Percentiles rank a stretch among this genome's conserved stretches.
Conservation (phyloP, 2,797 vertebrate species). For the Podarcis lilfordi region DNA sequence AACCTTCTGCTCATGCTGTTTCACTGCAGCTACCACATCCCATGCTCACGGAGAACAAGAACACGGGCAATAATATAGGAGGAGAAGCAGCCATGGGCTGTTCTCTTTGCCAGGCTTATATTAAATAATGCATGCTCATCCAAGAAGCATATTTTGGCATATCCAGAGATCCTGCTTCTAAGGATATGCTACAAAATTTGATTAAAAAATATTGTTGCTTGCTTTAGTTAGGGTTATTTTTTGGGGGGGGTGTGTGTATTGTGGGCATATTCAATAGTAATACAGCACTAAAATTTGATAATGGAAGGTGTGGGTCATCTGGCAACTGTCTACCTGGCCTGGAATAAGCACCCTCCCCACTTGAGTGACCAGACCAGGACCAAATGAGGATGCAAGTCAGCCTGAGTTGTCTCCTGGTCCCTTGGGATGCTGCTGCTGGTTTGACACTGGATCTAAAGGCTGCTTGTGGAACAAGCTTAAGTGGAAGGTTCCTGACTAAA, state of each 20-base stretch:
- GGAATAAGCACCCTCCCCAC: background rate
- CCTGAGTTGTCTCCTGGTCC: background rate
- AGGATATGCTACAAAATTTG: background rate
- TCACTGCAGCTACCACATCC: background rate
- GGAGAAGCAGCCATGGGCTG: slow-evolving; percentile 31
- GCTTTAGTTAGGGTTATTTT: background rate
- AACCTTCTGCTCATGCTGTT: slow-evolving; percentile 45
- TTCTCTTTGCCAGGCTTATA: background rate
- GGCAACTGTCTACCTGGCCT: background rate
- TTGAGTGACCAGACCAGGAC: background rate
- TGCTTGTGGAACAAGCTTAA: background rate
- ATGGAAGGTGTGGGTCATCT: background rate
- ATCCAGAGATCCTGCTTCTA: background rate
- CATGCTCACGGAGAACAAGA: slow-evolving; percentile 22
- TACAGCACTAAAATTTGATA: background rate
- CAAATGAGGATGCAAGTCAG: background rate
- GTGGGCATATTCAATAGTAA: background rate
- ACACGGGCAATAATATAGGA: background rate
- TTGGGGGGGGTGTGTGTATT: background rate
- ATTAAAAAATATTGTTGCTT: background rate
- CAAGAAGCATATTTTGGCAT: slow-evolving; percentile 11
- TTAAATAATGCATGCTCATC: background rate
- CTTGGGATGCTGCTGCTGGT: background rate
- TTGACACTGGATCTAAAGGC: background rate
- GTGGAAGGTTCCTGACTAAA: background rate